phyloP scores from a whole-genome alignment of 2,888 invertebrate species.

The Baccha elongata region DNA sequence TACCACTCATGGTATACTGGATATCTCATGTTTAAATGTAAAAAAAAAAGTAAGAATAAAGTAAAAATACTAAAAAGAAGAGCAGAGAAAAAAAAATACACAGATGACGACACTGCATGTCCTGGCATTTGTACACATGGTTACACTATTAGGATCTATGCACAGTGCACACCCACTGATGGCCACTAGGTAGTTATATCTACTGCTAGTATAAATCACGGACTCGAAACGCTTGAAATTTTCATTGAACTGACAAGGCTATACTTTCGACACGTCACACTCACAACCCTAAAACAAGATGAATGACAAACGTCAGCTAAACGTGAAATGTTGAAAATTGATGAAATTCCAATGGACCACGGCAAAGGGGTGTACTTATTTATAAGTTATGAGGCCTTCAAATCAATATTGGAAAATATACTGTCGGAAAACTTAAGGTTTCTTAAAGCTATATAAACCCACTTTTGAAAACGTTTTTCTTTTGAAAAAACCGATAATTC shows the following conservation, averaged over 20 bases:
- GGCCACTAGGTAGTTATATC: background rate
- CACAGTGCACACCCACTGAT: constrained; percentile 35
- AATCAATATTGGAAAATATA: no score
- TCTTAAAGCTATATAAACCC: no score
- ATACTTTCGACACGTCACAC: constrained; percentile 63
- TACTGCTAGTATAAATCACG: constrained; percentile 56
- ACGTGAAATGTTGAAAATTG: constrained; percentile 61
- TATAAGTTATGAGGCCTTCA: background rate
- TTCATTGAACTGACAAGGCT: constrained; percentile 60
- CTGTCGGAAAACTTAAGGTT: no score
- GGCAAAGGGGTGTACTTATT: background rate
- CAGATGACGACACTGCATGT: constrained; percentile 47
- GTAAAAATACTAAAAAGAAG: constrained; percentile 6
- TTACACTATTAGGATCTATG: constrained; percentile 30
- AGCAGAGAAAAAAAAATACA: constrained; percentile 24
- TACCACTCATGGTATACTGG: constrained; percentile 2
- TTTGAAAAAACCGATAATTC: no score
- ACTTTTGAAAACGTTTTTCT: no score
- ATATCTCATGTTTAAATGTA: constrained; percentile 57
- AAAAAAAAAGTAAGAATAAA: constrained; percentile 20
- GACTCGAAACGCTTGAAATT: constrained; percentile 58
- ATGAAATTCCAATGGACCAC: constrained; percentile 52
- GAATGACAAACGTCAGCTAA: constrained; percentile 53
- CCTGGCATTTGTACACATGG: constrained; percentile 62
- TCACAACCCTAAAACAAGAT: constrained; percentile 49